phyloP scores from a whole-genome alignment of 1,140 invertebrate genomes.

The Fopius arisanus region DNA sequence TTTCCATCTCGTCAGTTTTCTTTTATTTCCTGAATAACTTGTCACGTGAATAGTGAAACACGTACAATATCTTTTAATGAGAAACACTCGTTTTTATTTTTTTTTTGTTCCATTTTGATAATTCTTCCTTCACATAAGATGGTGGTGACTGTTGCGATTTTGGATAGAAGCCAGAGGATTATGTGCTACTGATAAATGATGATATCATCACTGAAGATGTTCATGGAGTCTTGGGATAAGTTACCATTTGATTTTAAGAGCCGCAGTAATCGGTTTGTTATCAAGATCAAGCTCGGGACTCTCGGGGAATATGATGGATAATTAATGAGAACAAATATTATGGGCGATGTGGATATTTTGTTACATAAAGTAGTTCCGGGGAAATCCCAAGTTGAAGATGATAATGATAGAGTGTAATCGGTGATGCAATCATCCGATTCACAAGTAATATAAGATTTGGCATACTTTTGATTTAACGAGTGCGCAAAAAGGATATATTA shows the following conservation, averaged over 20 bases:
- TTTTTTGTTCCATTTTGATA: not conserved
- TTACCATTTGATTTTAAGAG: not conserved
- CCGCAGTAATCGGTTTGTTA: not conserved
- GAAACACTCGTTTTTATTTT: not conserved
- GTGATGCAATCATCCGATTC: not conserved
- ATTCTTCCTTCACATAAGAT: not conserved
- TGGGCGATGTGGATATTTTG: not conserved
- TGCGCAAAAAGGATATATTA: too few relatives aligned
- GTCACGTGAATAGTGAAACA: not conserved
- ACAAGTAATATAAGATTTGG: not conserved
- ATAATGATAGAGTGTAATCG: not conserved
- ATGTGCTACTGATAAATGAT: not conserved
- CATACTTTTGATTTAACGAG: not conserved
- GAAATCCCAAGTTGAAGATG: too few relatives aligned
- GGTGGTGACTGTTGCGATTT: not conserved
- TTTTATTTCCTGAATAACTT: not conserved
- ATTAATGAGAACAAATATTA: not conserved
- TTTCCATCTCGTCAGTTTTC: not conserved
- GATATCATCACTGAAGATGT: not conserved
- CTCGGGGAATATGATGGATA: not conserved
- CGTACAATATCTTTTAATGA: not conserved
- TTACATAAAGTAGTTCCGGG: not conserved
- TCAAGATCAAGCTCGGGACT: not conserved
- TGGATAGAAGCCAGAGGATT: not conserved
- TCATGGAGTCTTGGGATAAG: not conserved